Evolutionary conservation across 1,140 invertebrate genomes (phyloP), one percentile per base, ranked within the genome.

Genomic region (Ceratina calcarata): DNA sequence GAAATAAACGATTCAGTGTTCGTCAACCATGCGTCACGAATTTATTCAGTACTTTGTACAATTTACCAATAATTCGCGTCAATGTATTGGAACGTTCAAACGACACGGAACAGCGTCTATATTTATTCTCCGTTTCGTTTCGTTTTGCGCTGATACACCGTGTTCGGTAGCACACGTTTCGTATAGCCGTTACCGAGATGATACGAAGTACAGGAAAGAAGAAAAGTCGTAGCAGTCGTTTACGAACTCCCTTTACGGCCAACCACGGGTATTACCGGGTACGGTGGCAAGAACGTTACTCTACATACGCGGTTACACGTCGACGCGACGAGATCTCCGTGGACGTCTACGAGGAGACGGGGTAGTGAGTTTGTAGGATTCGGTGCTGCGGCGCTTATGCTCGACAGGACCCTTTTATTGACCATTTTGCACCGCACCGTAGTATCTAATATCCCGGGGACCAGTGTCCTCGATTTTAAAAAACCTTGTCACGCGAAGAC

Each of bases 191-290:
- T 80, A 20, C 22, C 69, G 45, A 16, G 37, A 18, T 20, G 57
- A 64, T 51, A 18, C 65, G 60, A 81, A 78, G 81, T 78, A 60
- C 73, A 61, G 22, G 4, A 37, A 20, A 22, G 27, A 64, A 70
- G 73, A 58, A 79, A 86, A 82, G 78, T 67, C 70, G 69, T 79
- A 61, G n/a, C 58, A 76, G 84, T 74, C 84, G 79, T 86, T 85
- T 85, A 81, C 73, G 74, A 82, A 79, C 75, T 86, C 84, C 80
- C 84, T 86, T 86, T 86, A 86, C 24, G 72, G 67, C 71, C 68
- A 73, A 70, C 83, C 84, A 67, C 84, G 51, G 68, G 67, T 86
- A 85, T 85, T 86, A 82, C 76, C 45, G 58, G n/a, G n/a, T 67
- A 57, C 79, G 49, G 27, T 13, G 69, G 53, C 73, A 58, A 62